These are phyloP conservation scores for Chelonus formosanus DNA, from an alignment of 2,888 invertebrate genomes.

Conservation along the genomic window DNA sequence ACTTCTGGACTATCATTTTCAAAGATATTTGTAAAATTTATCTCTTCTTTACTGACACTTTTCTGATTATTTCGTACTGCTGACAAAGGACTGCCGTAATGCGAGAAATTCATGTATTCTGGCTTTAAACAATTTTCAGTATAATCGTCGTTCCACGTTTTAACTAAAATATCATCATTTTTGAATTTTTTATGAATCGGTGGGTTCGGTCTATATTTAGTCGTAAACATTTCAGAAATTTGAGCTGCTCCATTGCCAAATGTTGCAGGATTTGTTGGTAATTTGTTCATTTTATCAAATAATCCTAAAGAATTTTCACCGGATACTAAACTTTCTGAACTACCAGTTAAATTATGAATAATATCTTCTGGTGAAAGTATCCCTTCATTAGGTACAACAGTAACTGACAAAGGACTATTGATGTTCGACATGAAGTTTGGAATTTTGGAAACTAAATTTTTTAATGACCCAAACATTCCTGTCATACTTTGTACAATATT, in stretches of 20 bases:
- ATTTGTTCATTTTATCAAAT: slow-evolving; percentile 34
- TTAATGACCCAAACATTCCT: slow-evolving; percentile 43
- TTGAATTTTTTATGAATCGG: not conserved
- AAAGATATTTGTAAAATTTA: slow-evolving; percentile 1
- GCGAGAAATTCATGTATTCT: too few relatives aligned
- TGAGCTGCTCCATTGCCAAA: too few relatives aligned
- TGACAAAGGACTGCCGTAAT: too few relatives aligned
- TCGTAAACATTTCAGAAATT: too few relatives aligned
- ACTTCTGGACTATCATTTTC: not conserved
- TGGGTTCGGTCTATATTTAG: not conserved
- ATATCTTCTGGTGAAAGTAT: slow-evolving; percentile 45
- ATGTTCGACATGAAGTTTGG: slow-evolving; percentile 46
- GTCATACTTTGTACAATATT: slow-evolving; percentile 45
- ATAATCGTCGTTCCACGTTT: slow-evolving; percentile 12
- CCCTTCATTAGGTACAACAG: slow-evolving; percentile 50
- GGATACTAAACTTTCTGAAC: slow-evolving; percentile 36
- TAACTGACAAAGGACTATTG: slow-evolving; percentile 51
- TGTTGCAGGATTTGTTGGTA: slow-evolving; percentile 6
- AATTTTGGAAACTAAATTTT: slow-evolving; percentile 43
- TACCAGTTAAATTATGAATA: slow-evolving; percentile 45
- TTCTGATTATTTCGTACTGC: too few relatives aligned
- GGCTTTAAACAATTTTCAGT: not conserved
- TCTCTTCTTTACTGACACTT: not conserved
- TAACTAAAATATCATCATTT: not conserved
- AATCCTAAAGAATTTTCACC: slow-evolving; percentile 29